These are phyloP conservation scores for Drosophila saltans DNA, from an alignment of 1,140 invertebrate species.

Conservation along the genomic window DNA sequence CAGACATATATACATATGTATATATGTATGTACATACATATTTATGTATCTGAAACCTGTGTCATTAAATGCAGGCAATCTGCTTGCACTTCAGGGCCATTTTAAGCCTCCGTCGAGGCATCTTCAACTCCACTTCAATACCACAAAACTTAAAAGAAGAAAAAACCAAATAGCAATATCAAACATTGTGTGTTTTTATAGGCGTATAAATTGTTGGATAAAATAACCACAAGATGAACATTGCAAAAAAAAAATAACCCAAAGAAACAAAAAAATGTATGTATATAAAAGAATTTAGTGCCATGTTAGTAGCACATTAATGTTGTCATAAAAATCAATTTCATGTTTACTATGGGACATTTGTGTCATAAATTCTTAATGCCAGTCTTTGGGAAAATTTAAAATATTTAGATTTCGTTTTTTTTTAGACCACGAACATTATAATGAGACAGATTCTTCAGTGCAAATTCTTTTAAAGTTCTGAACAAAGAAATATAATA, in stretches of 20 bases:
- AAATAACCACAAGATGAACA: conserved; percentile 21
- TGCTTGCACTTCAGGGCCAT: conserved; percentile 58
- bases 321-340: conserved; percentile 64
- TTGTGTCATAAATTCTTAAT: conserved; percentile 63
- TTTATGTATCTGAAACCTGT: conserved; percentile 45
- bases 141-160: not conserved
- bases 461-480: not conserved
- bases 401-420: not conserved
- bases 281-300: conserved; percentile 47
- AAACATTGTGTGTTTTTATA: conserved; percentile 57
- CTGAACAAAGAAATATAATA: no score
- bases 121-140: conserved; percentile 1
- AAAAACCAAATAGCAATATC: conserved; percentile 24
- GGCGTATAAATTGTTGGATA: conserved; percentile 56
- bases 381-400: not conserved
- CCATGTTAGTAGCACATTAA: conserved; percentile 58
- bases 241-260: not conserved
- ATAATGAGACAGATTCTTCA: conserved; percentile 27
- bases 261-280: no score
- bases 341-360: conserved; percentile 50
- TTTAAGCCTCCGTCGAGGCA: not conserved
- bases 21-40: no score
- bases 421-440: conserved; percentile 15
- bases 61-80: conserved; percentile 30
- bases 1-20: not conserved